Percentiles rank a stretch among this genome's conserved stretches.
phyloP scores from a whole-genome alignment of 1,140 invertebrate species.

The Chymomyza costata region DNA sequence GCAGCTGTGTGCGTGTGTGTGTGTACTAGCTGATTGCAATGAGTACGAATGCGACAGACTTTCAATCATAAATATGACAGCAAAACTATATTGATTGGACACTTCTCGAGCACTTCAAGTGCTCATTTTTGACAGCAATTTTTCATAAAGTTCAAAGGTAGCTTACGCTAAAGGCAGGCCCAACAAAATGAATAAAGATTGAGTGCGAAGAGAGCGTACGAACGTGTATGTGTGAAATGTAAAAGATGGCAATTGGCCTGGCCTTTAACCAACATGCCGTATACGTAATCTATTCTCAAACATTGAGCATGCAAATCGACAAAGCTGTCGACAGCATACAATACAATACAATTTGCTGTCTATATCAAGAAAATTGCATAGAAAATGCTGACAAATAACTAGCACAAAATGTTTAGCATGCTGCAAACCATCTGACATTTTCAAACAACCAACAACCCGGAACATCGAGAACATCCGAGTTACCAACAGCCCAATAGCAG shows the following conservation, averaged over 20 bases:
- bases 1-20: too few species aligned
- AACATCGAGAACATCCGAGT: slow-evolving; percentile 2
- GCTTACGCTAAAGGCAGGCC: slow-evolving; percentile 9
- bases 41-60: slow-evolving; percentile 4
- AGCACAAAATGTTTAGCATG: slow-evolving; percentile 47
- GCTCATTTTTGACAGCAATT: slow-evolving; percentile 37
- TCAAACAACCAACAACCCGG: slow-evolving; percentile 24
- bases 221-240: slow-evolving; percentile 8
- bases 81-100: slow-evolving; percentile 46
- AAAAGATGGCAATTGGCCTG: slow-evolving; percentile 24
- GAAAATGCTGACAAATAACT: slow-evolving; percentile 67
- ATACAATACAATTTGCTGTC: slow-evolving; percentile 69
- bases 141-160: slow-evolving; percentile 37
- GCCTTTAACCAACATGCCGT: slow-evolving; percentile 31
- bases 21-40: slow-evolving; percentile 39
- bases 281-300: slow-evolving; percentile 65
- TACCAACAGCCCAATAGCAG: slow-evolving; percentile 14
- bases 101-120: slow-evolving; percentile 16
- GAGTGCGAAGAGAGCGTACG: too few species aligned
- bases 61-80: slow-evolving; percentile 36
- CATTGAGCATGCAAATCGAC: slow-evolving; percentile 58
- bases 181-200: slow-evolving; percentile 1
- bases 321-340: slow-evolving; percentile 47
- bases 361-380: slow-evolving; percentile 54
- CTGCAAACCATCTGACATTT: slow-evolving; percentile 57